Evolutionary conservation across 2,797 vertebrate species (phyloP), one percentile per base, ranked within the genome.

Genomic region (Gymnothorax reevesii): DNA sequence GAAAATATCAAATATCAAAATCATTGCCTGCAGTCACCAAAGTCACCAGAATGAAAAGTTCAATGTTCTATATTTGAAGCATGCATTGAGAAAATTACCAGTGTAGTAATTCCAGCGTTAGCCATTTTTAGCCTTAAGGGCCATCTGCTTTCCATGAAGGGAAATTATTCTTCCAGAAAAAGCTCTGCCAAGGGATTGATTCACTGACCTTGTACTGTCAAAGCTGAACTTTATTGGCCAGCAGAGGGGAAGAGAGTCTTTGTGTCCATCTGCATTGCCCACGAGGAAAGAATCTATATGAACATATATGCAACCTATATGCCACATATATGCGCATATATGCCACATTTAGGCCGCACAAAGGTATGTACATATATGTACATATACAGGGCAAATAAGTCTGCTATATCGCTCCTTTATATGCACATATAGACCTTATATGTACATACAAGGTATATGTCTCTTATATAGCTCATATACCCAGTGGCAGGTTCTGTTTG

Each of bases 181-280:
- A 92, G 91, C 89, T 92, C 91, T 89, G 89, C 88, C 84, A 89
- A 87, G 90, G 88, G 84, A 88, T 90, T 87, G 86, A 90, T 91
- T 82, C 84, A 87, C 83, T 49, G 84, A 62, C 88, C 83, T 80
- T 42, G 77, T 82, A 80, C 84, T 83, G 71, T 80, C 62, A 49
- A 90, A 90, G 89, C 89, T 85, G 17, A 83, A 89, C 85, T 90
- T 93, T 87, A 92, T 60, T 84, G 71, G 77, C 88, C 88, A 10
- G 20, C 17, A 17, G 75, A 49, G 15, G 17, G 52, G 33, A 79
- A 22, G 42, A n/a, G 15, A 20, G 49, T 17, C 55, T 87, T 85
- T 12, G 1, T 10, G 83, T 82, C 83, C 59, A n/a, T 7, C n/a
- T 12, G 4, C 8, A 5, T 55, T n/a, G n/a, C n/a, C n/a, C n/a